phyloP scores from a whole-genome alignment of 2,113 vertebrate species.

The Mormoops blainvillei region DNA sequence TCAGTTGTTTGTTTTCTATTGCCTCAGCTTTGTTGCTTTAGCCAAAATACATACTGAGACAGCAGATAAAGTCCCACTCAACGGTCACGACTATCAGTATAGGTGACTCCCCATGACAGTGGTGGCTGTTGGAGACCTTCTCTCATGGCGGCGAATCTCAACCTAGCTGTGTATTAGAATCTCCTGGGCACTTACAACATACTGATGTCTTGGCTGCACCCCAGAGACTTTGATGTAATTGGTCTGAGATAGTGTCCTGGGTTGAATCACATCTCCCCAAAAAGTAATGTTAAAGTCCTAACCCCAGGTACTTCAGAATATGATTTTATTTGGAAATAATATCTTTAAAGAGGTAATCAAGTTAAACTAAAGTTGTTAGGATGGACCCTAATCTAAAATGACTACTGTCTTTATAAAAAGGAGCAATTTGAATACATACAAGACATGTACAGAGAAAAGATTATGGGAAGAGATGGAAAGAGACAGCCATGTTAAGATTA shows the following conservation, averaged over 20 bases:
- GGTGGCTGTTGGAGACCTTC: not conserved
- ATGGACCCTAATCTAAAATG: not conserved
- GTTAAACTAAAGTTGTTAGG: not conserved
- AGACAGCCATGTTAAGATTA: not conserved
- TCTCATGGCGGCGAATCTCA: not conserved
- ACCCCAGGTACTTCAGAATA: not conserved
- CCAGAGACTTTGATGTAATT: not conserved
- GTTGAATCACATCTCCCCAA: not conserved
- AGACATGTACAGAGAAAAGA: not conserved
- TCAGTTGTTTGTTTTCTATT: not conserved
- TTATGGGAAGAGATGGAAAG: not conserved
- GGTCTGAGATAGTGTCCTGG: not conserved
- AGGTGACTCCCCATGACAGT: not conserved
- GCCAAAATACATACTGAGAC: not conserved
- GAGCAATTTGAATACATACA: not conserved
- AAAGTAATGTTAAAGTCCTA: not conserved
- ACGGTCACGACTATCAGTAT: not conserved
- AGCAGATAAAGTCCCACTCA: not conserved
- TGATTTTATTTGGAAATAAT: not conserved
- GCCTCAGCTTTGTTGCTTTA: not conserved
- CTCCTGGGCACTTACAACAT: not conserved
- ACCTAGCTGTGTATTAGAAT: not conserved
- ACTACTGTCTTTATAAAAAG: not conserved
- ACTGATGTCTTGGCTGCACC: not conserved
- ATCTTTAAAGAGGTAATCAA: not conserved